Evolutionary conservation across 1,140 invertebrate species (phyloP).

Genomic region (Brachionus plicatilis): DNA sequence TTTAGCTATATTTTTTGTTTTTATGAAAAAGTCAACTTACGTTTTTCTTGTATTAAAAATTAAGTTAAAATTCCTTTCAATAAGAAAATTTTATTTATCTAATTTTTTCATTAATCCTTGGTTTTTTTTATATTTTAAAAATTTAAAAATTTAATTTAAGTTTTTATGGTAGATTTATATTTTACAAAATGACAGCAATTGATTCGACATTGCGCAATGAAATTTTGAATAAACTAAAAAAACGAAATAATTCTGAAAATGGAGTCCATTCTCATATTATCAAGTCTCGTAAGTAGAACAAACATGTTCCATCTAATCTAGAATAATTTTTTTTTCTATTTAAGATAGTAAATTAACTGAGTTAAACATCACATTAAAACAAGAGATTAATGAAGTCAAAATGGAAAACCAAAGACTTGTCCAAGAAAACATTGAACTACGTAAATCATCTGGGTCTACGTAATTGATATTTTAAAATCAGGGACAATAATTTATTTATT

Average conservation of each 20-base stretch:
- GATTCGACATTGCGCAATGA: neutral
- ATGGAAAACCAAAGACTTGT: conserved; percentile 10
- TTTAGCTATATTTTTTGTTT: too few species aligned
- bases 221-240: neutral
- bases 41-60: too few species aligned
- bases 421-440: conserved; percentile 27
- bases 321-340: neutral
- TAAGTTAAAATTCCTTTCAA: too few species aligned
- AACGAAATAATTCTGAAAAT: conserved; percentile 3
- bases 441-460: neutral
- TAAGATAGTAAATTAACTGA: conserved; percentile 14
- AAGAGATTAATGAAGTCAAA: conserved; percentile 8
- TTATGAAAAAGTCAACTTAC: too few species aligned
- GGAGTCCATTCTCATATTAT: neutral
- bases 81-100: too few species aligned
- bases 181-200: neutral
- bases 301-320: too few species aligned
- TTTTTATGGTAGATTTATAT: neutral
- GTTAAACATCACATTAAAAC: neutral
- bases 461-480: neutral
- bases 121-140: neutral
- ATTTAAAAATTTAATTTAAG: neutral
- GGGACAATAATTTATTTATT: neutral
- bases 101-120: too few species aligned
- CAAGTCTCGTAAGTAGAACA: conserved; percentile 21